Evolutionary conservation across 2,113 vertebrate genomes (phyloP), one percentile per base, ranked within the genome.

Genomic region (Stomatorhinus ivindoensis): DNA sequence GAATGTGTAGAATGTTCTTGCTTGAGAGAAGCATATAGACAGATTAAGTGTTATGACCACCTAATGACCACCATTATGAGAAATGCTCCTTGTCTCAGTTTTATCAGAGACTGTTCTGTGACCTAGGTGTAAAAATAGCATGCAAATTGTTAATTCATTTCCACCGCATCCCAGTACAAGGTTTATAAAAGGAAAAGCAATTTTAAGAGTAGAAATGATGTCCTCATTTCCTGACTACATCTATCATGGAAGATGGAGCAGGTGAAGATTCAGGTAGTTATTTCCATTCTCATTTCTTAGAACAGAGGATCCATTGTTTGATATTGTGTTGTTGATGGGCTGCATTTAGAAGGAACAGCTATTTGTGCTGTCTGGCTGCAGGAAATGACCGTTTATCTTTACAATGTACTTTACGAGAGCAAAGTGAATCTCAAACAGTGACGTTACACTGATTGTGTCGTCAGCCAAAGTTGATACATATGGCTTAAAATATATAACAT

Each of bases 161-260:
- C 91, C 88, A 88, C 88, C 89, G 83, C 80, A 47, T 31, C 80
- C 87, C 92, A 27, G 89, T 61, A 82, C 48, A 87, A 61, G 73
- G 39, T 65, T 35, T 88, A 91, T 91, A 89, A 89, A 91, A 90
- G 87, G 91, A 91, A 88, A 44, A 91, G 91, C 87, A 83, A 91
- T 91, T 91, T 91, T 88, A 90, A 85, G 76, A 90, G 53, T 8
- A 89, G 51, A 87, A 90, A 90, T 88, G 61, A 89, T 83, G 92
- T 91, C 90, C 90, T 90, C 89, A 91, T 92, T 92, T 92, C 88
- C 89, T 87, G 46, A 90, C 91, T 90, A 87, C 87, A 90, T 90
- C 87, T 91, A 89, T 90, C 89, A 89, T 88, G 61, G 83, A 90
- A 84, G 89, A 88, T 87, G 86, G 88, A 90, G 87, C 87, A 90